Evolutionary conservation across 30 jellyfish, hydroid and myxozoan species (phyloP), one percentile per base, ranked within the genome.

Genomic region (Mastigias papua): DNA sequence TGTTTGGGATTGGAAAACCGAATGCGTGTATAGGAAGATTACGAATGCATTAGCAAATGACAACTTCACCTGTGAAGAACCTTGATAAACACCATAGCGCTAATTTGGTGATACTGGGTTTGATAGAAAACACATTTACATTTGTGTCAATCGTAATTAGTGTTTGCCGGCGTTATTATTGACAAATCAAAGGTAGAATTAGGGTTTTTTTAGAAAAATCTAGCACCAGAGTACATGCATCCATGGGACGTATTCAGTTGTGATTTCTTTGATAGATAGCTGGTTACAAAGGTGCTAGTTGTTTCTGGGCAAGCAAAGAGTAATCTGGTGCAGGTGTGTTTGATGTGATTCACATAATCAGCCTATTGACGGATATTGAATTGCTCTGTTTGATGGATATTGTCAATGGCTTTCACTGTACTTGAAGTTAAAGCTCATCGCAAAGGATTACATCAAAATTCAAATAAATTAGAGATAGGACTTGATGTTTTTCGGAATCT

Each of bases 381-480:
- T 77, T 77, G 77, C 88, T 77, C 88, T 58, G 88, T 63, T 77
- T 77, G 88, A 77, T 13, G 37, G 67, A 72, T 35, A 72, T 72
- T 72, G 83, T 72, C 64, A 20, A 27, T 72, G 83, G 64, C 83
- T 72, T 72, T 23, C 35, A n/a, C 83, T 34, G 69, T 20, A 15
- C 67, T 27, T 34, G 34, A 72, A 23, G 35, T 13, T 28, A 33
- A 72, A 72, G 83, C 83, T 72, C 62, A 26, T 34, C 83, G 22
- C 26, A 29, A 72, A 8, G 74, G 42, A 63, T n/a, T 63, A 63
- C 74, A 10, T 51, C 67, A 21, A 51, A 51, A 51, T 10, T 51
- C 67, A 51, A 51, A 51, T 51, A 51, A 51, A 51, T 21, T 51
- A 51, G 67, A 16, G 54, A 37, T 37, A 37, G 5, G 54, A 37